phyloP scores from a whole-genome alignment of 2,888 invertebrate species.

The Lymantria dispar region DNA sequence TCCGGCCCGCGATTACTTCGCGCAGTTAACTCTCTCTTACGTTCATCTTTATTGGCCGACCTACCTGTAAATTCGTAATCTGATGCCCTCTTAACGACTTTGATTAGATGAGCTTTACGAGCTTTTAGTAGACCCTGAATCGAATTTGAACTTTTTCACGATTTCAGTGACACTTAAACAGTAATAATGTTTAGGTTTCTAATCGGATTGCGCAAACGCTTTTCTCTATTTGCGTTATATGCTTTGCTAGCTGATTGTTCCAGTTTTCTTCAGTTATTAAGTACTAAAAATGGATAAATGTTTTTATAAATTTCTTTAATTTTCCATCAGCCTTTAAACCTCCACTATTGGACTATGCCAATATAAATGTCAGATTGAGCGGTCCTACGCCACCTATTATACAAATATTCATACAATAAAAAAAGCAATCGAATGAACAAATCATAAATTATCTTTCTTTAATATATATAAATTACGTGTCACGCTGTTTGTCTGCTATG shows the following conservation, averaged over 20 bases:
- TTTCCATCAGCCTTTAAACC: too few relatives aligned
- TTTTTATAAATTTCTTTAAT: too few relatives aligned
- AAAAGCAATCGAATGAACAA: too few relatives aligned
- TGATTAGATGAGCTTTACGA: slow-evolving; percentile 58
- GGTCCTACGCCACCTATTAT: too few relatives aligned
- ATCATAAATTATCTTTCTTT: too few relatives aligned
- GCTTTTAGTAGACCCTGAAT: slow-evolving; percentile 46
- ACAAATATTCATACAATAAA: too few relatives aligned
- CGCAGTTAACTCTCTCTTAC: slow-evolving; percentile 75
- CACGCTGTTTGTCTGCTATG: too few relatives aligned
- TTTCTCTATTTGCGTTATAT: neutral
- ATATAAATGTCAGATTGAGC: too few relatives aligned
- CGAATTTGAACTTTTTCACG: slow-evolving; percentile 26
- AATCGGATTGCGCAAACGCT: slow-evolving; percentile 14
- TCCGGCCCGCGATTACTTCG: slow-evolving; percentile 60
- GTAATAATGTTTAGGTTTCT: slow-evolving; percentile 19
- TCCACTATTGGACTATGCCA: too few relatives aligned
- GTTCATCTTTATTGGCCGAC: slow-evolving; percentile 67
- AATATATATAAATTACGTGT: too few relatives aligned
- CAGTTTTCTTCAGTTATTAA: too few relatives aligned
- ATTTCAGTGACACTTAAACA: slow-evolving; percentile 29
- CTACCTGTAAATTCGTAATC: slow-evolving; percentile 74
- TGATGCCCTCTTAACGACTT: slow-evolving; percentile 57
- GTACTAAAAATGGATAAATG: too few relatives aligned
- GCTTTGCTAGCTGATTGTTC: neutral